These are phyloP conservation scores for Takifugu bimaculatus DNA, from an alignment of 2,113 vertebrate genomes.

Conservation along the genomic window DNA sequence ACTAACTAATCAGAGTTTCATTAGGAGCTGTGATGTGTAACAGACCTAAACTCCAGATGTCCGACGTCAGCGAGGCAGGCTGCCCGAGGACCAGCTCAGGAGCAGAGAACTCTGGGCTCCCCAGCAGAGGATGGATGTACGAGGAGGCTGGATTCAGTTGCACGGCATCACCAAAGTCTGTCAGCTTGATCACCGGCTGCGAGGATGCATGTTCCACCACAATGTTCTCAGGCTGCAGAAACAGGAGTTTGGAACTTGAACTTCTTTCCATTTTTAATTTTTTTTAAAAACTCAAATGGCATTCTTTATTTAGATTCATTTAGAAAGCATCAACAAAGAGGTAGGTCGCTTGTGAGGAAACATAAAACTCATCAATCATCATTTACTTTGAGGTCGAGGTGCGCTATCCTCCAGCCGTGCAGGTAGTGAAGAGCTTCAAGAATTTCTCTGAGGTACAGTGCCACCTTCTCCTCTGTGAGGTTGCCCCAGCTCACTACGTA, in stretches of 20 bases:
- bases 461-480: conserved; percentile 95
- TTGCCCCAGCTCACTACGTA: conserved; percentile 95
- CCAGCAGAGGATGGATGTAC: conserved; percentile 88
- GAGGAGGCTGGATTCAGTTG: conserved; percentile 82
- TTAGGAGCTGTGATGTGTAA: background rate
- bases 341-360: too few species aligned
- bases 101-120: conserved; percentile 95
- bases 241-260: background rate
- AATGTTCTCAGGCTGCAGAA: conserved; percentile 90
- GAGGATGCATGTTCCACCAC: conserved; percentile 88
- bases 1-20: background rate
- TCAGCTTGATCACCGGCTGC: conserved; percentile 89
- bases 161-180: conserved; percentile 92
- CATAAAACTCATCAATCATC: too few species aligned
- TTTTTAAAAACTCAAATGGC: background rate
- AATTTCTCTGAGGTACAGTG: conserved; percentile 89
- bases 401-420: conserved; percentile 93
- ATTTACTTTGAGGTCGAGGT: conserved; percentile 94
- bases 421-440: conserved; percentile 94
- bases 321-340: too few species aligned
- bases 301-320: too few species aligned
- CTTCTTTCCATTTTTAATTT: background rate
- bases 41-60: conserved; percentile 90
- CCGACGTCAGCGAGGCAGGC: conserved; percentile 87
- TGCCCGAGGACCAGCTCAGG: conserved; percentile 97